phyloP scores from a whole-genome alignment of 2,888 invertebrate genomes.

The Patella caerulea region DNA sequence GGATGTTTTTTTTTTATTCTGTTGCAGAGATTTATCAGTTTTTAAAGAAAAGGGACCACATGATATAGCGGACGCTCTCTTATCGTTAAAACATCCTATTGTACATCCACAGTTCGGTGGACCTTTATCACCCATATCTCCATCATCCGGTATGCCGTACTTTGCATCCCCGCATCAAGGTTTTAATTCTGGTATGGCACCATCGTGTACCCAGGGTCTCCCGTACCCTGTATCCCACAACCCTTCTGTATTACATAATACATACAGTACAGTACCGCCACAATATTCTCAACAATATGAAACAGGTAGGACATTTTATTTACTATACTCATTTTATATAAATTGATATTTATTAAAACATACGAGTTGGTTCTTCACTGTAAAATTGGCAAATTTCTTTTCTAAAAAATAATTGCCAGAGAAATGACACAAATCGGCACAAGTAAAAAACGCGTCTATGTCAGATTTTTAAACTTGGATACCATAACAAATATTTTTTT shows the following conservation, averaged over 20 bases:
- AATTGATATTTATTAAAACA: too few relatives aligned
- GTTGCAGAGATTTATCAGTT: conserved; percentile 64
- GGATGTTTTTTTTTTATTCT: too few relatives aligned
- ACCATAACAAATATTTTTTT: too few relatives aligned
- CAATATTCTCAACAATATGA: conserved; percentile 37
- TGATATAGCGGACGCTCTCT: conserved; percentile 89
- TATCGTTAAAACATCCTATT: conserved; percentile 89
- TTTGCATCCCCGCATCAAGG: conserved; percentile 47
- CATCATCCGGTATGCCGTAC: conserved; percentile 28
- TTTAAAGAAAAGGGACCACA: conserved; percentile 66
- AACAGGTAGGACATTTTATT: not conserved
- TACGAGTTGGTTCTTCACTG: too few relatives aligned
- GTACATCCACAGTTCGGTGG: conserved; percentile 79
- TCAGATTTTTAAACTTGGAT: too few relatives aligned
- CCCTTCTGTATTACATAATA: conserved; percentile 44
- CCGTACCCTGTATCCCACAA: conserved; percentile 45
- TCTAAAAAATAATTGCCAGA: too few relatives aligned
- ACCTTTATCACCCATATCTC: conserved; percentile 70
- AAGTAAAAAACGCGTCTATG: too few relatives aligned
- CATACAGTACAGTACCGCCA: conserved; percentile 43
- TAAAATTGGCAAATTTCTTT: too few relatives aligned
- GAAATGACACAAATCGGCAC: too few relatives aligned
- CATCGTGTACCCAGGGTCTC: conserved; percentile 30
- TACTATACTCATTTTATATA: too few relatives aligned
- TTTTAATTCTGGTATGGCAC: conserved; percentile 30